Conservation (phyloP, 2,888 invertebrate genomes). For the Drosophila heteroneura region DNA sequence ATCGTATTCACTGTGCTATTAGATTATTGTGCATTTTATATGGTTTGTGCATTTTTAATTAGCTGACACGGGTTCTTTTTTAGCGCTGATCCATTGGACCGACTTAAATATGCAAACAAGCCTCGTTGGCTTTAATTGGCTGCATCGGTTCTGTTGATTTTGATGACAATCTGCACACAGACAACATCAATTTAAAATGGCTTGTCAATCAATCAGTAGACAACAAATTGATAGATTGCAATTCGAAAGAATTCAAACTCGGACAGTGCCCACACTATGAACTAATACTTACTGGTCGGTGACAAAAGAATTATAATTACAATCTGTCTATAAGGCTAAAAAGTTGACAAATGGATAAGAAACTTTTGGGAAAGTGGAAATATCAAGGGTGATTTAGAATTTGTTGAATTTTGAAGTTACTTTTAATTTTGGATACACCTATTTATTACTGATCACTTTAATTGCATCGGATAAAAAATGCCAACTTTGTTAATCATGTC, state of each 20-base stretch:
- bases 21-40: conserved; percentile 60
- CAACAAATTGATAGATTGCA: conserved; percentile 55
- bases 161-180: conserved; percentile 24
- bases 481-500: not conserved
- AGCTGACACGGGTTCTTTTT: conserved; percentile 62
- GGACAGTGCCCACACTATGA: not conserved
- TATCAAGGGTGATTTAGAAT: not conserved
- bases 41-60: conserved; percentile 71
- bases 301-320: not conserved
- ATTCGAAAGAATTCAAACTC: conserved; percentile 37
- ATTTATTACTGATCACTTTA: not conserved
- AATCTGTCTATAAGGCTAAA: not conserved
- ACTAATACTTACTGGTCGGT: not conserved
- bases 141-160: conserved; percentile 24
- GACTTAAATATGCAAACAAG: conserved; percentile 2
- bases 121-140: conserved; percentile 45
- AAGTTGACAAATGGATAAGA: not conserved
- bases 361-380: not conserved
- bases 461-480: not conserved
- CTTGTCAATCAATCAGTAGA: conserved; percentile 73
- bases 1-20: conserved; percentile 72
- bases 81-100: conserved; percentile 31
- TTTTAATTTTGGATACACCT: not conserved
- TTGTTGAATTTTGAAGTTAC: not conserved
- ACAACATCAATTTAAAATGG: conserved; percentile 48